These are phyloP conservation scores for Corythaeola cristata DNA, from an alignment of 2,113 vertebrate genomes.

Conservation along the genomic window DNA sequence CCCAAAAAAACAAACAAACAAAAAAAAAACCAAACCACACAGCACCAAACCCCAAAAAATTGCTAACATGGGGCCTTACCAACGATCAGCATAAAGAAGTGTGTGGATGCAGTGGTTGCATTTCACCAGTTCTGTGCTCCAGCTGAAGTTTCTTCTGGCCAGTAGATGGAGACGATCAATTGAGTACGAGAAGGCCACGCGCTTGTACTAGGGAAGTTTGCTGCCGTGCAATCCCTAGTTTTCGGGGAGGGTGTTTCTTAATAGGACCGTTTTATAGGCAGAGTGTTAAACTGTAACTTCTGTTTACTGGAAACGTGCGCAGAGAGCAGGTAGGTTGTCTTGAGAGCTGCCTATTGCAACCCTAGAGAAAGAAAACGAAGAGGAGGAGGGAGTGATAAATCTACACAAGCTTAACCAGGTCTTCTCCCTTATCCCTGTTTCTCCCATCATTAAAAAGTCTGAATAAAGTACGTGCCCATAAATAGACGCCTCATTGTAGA, in stretches of 20 bases:
- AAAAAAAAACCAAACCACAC: neutral
- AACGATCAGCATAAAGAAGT: neutral
- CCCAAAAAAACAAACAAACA: no score
- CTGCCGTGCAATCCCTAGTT: fast-evolving
- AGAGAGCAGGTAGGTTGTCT: neutral
- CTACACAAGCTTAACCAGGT: neutral
- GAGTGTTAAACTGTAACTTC: neutral
- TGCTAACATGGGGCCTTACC: neutral
- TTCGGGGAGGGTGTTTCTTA: neutral
- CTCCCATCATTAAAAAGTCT: neutral
- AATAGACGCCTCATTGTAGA: neutral
- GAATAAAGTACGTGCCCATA: neutral
- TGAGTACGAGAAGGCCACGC: neutral
- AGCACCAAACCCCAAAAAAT: fast-evolving
- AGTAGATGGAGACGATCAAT: slow-evolving; percentile 34
- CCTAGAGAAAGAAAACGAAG: neutral
- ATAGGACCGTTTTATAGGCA: neutral
- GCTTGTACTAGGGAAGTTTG: fast-evolving
- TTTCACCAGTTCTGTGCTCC: neutral
- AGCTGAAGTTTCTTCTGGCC: neutral
- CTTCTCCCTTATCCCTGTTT: neutral
- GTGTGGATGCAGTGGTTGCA: neutral
- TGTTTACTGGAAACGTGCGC: neutral
- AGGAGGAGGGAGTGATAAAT: neutral
- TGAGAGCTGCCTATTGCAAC: neutral